Base-by-base conservation (phyloP, 2,113 vertebrate genomes). In the Dipodomys stephensi region DNA sequence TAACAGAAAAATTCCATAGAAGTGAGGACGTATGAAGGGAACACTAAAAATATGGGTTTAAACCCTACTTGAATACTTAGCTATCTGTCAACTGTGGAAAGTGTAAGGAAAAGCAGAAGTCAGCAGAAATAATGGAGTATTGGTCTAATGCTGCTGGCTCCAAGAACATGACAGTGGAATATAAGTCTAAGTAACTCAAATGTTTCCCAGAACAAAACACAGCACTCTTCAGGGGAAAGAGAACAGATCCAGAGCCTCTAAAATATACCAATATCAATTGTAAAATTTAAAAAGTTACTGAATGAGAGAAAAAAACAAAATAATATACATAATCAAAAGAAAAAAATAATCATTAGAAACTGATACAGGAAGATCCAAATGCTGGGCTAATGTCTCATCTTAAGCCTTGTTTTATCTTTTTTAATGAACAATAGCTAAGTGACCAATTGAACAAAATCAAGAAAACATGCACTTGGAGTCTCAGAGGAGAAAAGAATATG, bases 271-370 rank as follows among this genome's bases (percentile, higher is more conserved):
- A 27, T 39, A 87, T 35, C 44, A 73, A 74, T 11, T 49, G 22
- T 46, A 46, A 23, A 78, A 87, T 69, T 78, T 18, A 16, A 23
- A 79, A 87, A 76, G 85, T 15, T 65, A 80, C 0, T 85, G 23
- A 32, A 81, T 62, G 35, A 73, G 20, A 79, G 83, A 10, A 68
- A 77, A 77, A 92, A 16, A 80, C 64, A 64, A 80, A 76, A 83
- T 46, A 27, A 91, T 49, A 77, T 22, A 94, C 11, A 77, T 0
- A 78, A 27, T 79, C 27, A 92, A 88, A 22, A 89, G 65, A 92
- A 89, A 92, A 87, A 87, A 25, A 18, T 3, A 87, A 18, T 53
- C 46, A 92, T 74, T 20, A 95, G 67, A 94, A 65, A 71, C 0
- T 13, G 10, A 77, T 32, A 23, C 39, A 87, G 13, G 39, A 85